Evolutionary conservation across 1,140 invertebrate genomes (phyloP).

Genomic region (Leptinotarsa undecemlineata): DNA sequence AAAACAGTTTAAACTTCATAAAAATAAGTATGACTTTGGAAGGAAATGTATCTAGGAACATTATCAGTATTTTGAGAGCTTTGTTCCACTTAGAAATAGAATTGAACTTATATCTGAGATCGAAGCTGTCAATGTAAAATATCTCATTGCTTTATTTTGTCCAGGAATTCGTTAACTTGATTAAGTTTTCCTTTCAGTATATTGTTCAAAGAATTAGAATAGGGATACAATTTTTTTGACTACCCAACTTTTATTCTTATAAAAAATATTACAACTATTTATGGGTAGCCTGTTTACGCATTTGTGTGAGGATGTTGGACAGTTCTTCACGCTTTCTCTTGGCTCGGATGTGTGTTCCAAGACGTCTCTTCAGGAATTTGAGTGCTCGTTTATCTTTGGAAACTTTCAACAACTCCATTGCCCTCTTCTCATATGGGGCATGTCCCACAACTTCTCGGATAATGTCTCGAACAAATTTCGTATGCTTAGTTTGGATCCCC

Average conservation of each 20-base stretch:
- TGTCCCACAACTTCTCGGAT: conserved; percentile 96
- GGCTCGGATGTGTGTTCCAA: conserved; percentile 94
- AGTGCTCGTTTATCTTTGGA: conserved; percentile 98
- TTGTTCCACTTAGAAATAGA: too few species aligned
- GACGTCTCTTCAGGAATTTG: conserved; percentile 96
- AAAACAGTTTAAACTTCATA: too few species aligned
- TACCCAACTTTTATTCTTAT: background rate
- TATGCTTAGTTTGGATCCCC: conserved; percentile 91
- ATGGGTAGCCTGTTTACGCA: conserved; percentile 86
- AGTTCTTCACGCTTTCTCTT: conserved; percentile 99
- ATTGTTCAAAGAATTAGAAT: too few species aligned
- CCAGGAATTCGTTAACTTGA: too few species aligned
- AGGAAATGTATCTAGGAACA: too few species aligned
- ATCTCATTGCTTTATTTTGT: too few species aligned
- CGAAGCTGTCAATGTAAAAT: too few species aligned
- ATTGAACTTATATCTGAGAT: too few species aligned
- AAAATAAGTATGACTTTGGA: too few species aligned
- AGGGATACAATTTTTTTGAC: too few species aligned
- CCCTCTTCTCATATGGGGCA: conserved; percentile 97
- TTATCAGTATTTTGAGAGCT: too few species aligned
- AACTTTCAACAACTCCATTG: conserved; percentile 98
- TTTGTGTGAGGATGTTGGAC: conserved; percentile 88
- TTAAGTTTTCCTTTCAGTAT: too few species aligned
- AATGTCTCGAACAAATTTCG: conserved; percentile 93
- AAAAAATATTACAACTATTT: conserved; percentile 54